Percentiles rank a stretch among this genome's conserved stretches.
Conservation (phyloP, 2,113 vertebrate species). For the Montifringilla adamsi region DNA sequence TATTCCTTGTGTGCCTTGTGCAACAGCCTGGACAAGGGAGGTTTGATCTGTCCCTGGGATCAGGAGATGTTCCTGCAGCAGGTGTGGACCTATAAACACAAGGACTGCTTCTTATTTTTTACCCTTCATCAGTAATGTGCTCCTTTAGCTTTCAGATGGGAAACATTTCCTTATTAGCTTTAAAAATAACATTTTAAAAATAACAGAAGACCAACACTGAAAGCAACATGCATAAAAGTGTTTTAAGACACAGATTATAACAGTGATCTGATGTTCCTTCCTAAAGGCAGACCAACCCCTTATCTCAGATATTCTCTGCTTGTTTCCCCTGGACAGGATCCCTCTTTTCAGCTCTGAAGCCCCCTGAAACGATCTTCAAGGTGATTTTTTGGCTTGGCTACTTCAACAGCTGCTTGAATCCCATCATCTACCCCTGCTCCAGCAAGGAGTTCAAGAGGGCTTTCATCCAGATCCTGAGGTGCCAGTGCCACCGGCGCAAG, state of each 20-base stretch:
- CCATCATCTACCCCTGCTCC: constrained; percentile 97
- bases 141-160: neutral
- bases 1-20: neutral
- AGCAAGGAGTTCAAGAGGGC: constrained; percentile 97
- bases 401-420: constrained; percentile 98
- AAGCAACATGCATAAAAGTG: neutral
- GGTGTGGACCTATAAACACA: neutral
- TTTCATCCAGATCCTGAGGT: constrained; percentile 89
- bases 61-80: neutral
- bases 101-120: neutral
- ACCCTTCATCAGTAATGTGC: neutral
- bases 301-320: constrained; percentile 6
- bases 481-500: constrained; percentile 86
- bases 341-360: constrained; percentile 85
- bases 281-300: neutral
- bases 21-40: neutral
- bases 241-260: neutral
- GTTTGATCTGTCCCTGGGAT: neutral
- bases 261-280: neutral
- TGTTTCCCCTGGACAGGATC: constrained; percentile 77
- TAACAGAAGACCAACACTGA: neutral
- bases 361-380: constrained; percentile 88
- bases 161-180: neutral
- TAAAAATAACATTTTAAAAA: neutral
- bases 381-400: constrained; percentile 98